Base-by-base conservation (phyloP, 1,140 invertebrate species). In the Drosophila tristis region DNA sequence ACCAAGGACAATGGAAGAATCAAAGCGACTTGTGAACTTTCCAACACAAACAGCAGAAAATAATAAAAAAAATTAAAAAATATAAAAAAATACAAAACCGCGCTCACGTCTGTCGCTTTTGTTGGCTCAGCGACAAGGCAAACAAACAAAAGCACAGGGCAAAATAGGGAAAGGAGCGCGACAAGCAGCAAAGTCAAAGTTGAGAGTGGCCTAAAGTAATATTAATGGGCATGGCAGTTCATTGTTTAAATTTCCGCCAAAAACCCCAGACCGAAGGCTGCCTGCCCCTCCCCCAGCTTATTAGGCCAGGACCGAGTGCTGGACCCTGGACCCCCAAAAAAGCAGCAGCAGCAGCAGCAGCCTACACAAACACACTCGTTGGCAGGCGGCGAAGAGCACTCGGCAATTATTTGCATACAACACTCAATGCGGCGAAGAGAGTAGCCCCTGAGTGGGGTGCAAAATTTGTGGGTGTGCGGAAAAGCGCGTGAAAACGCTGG, bases 181-280 rank as follows among this genome's bases (percentile, higher is more conserved):
- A 4, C 35, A 39, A 57, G 55, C 43, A 31, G 45, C 55, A 58
- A 75, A 75, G 72, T 78, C 81, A 86, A 86, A 85, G 80, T 87
- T 78, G 81, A 56, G 72, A 85, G 66, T 84, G 74, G 67, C 73
- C 81, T 66, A 70, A 86, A 86, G 81, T 86, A 86, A 85, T 85
- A 85, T 85, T 86, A 86, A 85, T 86, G 81, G 78, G 74, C 58
- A 70, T 87, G 81, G 81, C 81, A 85, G 81, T 85, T 86, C 74
- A 85, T 87, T 85, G 81, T 86, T 85, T 85, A 85, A 87, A 85
- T 81, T 81, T 77, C 67, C 61, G 63, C 63, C 42, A 13, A 56
- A 44, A 26, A 8, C 13, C 57, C 15, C 50, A 29, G 44, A 42
- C 48, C 58, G 15, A 42, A 11, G 43, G 11, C 15, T 20, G 9